These are phyloP conservation scores for Lethrus apterus DNA, from an alignment of 1,140 invertebrate species.

Conservation along the genomic window DNA sequence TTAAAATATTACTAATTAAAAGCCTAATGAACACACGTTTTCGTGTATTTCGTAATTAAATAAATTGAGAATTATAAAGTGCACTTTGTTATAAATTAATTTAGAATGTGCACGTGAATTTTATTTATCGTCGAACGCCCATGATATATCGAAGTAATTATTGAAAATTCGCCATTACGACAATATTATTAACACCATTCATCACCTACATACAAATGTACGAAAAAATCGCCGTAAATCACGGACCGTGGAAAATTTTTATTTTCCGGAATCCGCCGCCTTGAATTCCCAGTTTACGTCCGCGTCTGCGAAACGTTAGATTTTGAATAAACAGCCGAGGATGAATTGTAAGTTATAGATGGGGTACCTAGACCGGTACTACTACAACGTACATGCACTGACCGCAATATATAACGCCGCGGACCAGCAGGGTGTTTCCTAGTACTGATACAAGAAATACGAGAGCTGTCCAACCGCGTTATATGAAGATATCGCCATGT, in stretches of 20 bases:
- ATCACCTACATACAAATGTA: too few species aligned
- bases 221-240: too few species aligned
- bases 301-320: too few species aligned
- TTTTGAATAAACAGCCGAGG: too few species aligned
- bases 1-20: conserved; percentile 35
- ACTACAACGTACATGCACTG: conserved; percentile 33
- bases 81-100: conserved; percentile 31
- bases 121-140: too few species aligned
- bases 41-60: conserved; percentile 34
- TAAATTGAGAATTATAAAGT: conserved; percentile 37
- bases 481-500: conserved; percentile 40
- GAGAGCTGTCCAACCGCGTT: conserved; percentile 35
- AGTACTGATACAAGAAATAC: conserved; percentile 40
- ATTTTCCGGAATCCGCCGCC: too few species aligned
- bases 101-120: too few species aligned
- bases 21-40: conserved; percentile 32
- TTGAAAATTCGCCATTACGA: too few species aligned
- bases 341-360: conserved; percentile 23
- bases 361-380: conserved; percentile 29
- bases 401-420: conserved; percentile 37
- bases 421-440: conserved; percentile 38
- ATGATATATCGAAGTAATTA: too few species aligned
- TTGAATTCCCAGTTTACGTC: too few species aligned
- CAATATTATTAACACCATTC: too few species aligned
- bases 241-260: too few species aligned